These are phyloP conservation scores for Leptogaster cylindrica DNA, from an alignment of 2,888 invertebrate species.

Conservation along the genomic window DNA sequence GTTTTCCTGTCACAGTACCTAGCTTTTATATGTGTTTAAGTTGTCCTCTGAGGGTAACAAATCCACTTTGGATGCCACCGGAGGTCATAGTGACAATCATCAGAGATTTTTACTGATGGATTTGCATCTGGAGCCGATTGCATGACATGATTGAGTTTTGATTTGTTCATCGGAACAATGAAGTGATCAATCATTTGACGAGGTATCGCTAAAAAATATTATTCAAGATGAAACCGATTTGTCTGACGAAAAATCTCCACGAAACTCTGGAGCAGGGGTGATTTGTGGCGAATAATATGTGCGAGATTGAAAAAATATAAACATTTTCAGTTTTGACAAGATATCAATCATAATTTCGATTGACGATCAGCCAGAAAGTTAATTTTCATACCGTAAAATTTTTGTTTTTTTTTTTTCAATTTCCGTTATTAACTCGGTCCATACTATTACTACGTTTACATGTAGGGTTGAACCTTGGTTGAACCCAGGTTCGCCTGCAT, in stretches of 20 bases:
- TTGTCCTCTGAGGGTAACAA: conserved; percentile 36
- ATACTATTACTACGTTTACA: too few relatives aligned
- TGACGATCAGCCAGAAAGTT: too few relatives aligned
- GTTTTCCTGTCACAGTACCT: conserved; percentile 49
- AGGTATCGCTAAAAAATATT: conserved; percentile 27
- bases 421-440: too few relatives aligned
- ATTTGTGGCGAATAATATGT: background rate
- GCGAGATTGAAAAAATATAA: conserved; percentile 7
- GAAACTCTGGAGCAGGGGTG: background rate
- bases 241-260: conserved; percentile 16
- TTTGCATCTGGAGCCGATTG: conserved; percentile 57
- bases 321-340: conserved; percentile 9
- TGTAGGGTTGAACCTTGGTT: too few relatives aligned
- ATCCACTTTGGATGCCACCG: conserved; percentile 11
- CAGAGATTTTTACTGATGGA: conserved; percentile 56
- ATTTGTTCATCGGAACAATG: conserved; percentile 45
- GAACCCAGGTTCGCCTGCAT: too few relatives aligned
- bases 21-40: conserved; percentile 41
- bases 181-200: conserved; percentile 31
- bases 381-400: too few relatives aligned
- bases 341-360: conserved; percentile 32
- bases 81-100: conserved; percentile 31
- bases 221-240: conserved; percentile 3
- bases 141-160: conserved; percentile 53
- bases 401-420: too few relatives aligned